Evolutionary conservation across 2,113 vertebrate genomes (phyloP).

Genomic region (Cheirogaleus medius): DNA sequence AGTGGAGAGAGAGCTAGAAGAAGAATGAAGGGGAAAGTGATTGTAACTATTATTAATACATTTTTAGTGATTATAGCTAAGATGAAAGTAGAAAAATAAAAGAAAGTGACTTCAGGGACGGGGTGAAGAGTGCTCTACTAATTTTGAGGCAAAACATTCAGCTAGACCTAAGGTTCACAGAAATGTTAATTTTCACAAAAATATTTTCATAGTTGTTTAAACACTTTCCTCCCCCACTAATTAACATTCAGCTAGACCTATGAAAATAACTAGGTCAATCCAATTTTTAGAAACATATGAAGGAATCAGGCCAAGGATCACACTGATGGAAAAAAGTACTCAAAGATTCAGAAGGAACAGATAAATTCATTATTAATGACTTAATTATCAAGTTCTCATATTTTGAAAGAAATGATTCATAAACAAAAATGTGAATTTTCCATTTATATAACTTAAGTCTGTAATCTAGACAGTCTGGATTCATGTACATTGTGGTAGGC

Average conservation of each 20-base stretch:
- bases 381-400: background rate
- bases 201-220: slow-evolving; percentile 7
- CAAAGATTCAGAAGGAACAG: slow-evolving; percentile 29
- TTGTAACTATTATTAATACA: background rate
- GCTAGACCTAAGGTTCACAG: background rate
- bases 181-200: background rate
- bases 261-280: background rate
- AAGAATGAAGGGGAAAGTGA: background rate
- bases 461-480: background rate
- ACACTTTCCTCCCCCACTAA: background rate
- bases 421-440: background rate
- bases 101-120: background rate
- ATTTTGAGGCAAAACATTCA: background rate
- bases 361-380: background rate
- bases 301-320: background rate
- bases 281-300: slow-evolving; percentile 11
- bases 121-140: background rate
- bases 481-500: background rate
- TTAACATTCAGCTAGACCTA: background rate
- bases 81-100: background rate
- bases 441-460: background rate
- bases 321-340: background rate
- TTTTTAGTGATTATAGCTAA: background rate
- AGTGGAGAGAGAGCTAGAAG: background rate
- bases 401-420: slow-evolving; percentile 18